Percentiles rank a stretch among this genome's conserved stretches.
phyloP scores from a whole-genome alignment of 2,888 invertebrate species.

The Tineola bisselliella region DNA sequence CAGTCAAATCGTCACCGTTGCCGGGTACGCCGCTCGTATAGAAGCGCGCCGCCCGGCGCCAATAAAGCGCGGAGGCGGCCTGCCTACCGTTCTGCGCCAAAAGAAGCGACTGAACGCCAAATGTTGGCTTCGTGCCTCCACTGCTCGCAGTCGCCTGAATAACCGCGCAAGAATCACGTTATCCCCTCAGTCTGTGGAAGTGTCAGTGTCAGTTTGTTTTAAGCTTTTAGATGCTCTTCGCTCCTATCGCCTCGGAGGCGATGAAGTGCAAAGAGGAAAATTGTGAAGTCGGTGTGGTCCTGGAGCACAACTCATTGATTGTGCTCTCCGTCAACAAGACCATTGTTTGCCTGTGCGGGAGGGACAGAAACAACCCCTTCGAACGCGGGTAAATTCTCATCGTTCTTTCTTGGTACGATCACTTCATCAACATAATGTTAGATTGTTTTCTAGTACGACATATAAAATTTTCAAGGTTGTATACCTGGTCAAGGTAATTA shows the following conservation, averaged over 20 bases:
- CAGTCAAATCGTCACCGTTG: conserved; percentile 57
- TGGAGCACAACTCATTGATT: conserved; percentile 62
- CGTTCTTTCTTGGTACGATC: conserved; percentile 21
- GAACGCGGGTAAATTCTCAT: conserved; percentile 62
- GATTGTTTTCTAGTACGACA: not conserved
- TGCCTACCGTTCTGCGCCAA: conserved; percentile 43
- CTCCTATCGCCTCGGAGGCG: conserved; percentile 64
- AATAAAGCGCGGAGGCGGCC: conserved; percentile 11
- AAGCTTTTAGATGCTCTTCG: conserved; percentile 62
- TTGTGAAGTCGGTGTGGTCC: conserved; percentile 64
- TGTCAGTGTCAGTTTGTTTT: conserved; percentile 21
- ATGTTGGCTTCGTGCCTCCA: conserved; percentile 36
- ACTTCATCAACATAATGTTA: not conserved
- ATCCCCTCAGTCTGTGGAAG: conserved; percentile 22
- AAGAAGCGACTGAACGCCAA: conserved; percentile 32
- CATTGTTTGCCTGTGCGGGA: conserved; percentile 64
- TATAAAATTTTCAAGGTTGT: conserved; percentile 35
- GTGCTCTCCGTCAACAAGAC: conserved; percentile 63
- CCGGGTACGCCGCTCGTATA: conserved; percentile 48
- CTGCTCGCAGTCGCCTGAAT: conserved; percentile 24
- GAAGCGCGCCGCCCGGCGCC: conserved; percentile 25
- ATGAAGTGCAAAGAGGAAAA: conserved; percentile 69
- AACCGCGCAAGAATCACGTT: conserved; percentile 13
- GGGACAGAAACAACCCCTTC: conserved; percentile 53
- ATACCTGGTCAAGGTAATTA: conserved; percentile 47